Evolutionary conservation across 2,888 invertebrate genomes (phyloP).

Genomic region (Sinodicranocentrus sp.): DNA sequence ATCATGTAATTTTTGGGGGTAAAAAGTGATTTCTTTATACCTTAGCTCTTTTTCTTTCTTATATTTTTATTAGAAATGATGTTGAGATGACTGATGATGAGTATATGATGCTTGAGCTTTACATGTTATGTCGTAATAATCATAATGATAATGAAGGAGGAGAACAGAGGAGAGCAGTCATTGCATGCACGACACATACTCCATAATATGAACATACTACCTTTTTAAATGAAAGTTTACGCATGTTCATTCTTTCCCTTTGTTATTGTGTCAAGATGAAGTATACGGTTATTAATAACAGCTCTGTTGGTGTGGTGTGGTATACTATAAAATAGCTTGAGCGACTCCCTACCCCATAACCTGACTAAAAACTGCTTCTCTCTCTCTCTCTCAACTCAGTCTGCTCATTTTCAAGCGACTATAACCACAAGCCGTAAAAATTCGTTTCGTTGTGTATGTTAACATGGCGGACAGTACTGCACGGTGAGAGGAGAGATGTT

Average conservation of each 20-base stretch:
- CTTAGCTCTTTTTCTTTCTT: not conserved
- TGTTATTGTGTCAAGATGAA: conserved; percentile 28
- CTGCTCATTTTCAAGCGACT: conserved; percentile 31
- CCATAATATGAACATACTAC: not conserved
- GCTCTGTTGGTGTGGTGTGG: not conserved
- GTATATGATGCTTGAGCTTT: conserved; percentile 24
- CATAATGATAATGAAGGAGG: conserved; percentile 13
- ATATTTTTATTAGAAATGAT: conserved; percentile 11
- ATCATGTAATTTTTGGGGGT: conserved; percentile 7
- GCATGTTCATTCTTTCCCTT: conserved; percentile 28
- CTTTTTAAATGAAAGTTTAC: conserved; percentile 20
- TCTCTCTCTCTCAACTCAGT: not conserved
- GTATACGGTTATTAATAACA: conserved; percentile 24
- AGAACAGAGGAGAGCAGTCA: not conserved
- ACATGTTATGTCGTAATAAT: conserved; percentile 27
- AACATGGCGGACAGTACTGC: conserved; percentile 52
- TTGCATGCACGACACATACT: conserved; percentile 12
- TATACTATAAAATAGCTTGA: conserved; percentile 25
- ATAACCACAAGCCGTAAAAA: conserved; percentile 38
- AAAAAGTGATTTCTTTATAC: conserved; percentile 17
- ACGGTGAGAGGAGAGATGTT: conserved; percentile 10
- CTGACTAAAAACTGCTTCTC: conserved; percentile 15
- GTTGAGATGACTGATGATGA: conserved; percentile 31
- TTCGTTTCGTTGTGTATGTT: conserved; percentile 29
- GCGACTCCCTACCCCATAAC: conserved; percentile 1